Base-by-base conservation (phyloP, 1,140 invertebrate genomes). In the Arion vulgaris region DNA sequence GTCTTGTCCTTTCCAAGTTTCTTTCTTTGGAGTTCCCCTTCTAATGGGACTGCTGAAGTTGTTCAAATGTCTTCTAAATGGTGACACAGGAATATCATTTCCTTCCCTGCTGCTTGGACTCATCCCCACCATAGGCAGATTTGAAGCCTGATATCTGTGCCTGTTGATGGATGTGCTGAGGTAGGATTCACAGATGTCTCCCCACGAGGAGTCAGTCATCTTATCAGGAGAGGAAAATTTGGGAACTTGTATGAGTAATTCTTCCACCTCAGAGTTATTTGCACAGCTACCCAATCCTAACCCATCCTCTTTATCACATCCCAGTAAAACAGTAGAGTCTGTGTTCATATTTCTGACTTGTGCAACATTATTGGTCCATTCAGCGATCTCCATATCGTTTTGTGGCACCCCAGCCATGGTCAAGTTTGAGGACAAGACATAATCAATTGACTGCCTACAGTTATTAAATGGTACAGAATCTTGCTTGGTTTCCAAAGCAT, bases 121-220 rank as follows among this genome's bases (percentile, higher is more conserved):
- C 69, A 28, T 53, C 4, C 38, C 39, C 28, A 34, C 17, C n/a
- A 0, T 57, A 57, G 53, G 7, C 4, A 32, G 39, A 7, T n/a
- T 32, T 15, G 11, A 36, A 26, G 39, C 11, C 26, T 28, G 32
- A 15, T 0, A 0, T 15, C 66, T 17, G n/a, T 62, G 49, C n/a
- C 81, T 75, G 26, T 77, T 32, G 0, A 84, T 45, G 0, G 78
- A 62, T 13, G 36, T 80, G 28, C 51, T 81, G 45, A 85, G 45
- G 39, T 81, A 85, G 23, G 49, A 32, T 4, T 86, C 83, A 81
- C 85, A 86, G 19, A 80, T 72, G 51, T 86, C 83, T 26, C 49
- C 81, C 85, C 85, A 86, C 0, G 85, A 86, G 23, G 83, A 84
- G 57, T 86, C 73, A 1, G 83, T 79, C 26, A 36, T 41, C 36